A percentile compares a stretch with the other conserved stretches of the same genome.
phyloP scores from a whole-genome alignment of 1,140 invertebrate species.

The Riptortus pedestris region DNA sequence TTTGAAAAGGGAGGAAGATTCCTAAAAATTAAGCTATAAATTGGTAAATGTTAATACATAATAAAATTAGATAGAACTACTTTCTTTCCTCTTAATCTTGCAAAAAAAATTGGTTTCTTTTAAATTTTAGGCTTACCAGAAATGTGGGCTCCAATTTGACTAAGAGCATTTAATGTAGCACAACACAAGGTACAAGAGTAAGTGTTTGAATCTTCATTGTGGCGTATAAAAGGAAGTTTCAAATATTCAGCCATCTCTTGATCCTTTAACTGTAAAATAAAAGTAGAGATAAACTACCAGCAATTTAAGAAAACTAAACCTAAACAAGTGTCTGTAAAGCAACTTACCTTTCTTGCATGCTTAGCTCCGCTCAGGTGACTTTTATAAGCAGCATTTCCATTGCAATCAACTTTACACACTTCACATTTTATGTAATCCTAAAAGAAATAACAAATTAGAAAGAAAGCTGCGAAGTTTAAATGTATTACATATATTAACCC shows the following conservation, averaged over 20 bases:
- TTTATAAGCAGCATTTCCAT: conserved; percentile 41
- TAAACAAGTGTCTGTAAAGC: too few relatives aligned
- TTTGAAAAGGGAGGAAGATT: too few relatives aligned
- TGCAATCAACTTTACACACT: conserved; percentile 42
- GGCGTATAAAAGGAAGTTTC: conserved; percentile 13
- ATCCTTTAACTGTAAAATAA: conserved; percentile 18
- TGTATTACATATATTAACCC: too few relatives aligned
- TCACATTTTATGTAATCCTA: conserved; percentile 36
- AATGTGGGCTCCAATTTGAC: conserved; percentile 22
- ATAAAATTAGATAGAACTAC: too few relatives aligned
- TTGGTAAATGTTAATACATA: too few relatives aligned
- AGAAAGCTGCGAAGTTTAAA: too few relatives aligned
- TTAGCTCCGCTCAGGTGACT: conserved; percentile 43
- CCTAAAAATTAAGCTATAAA: too few relatives aligned
- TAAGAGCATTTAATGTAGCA: conserved; percentile 22
- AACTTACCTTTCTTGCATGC: conserved; percentile 43
- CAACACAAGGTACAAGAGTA: conserved; percentile 19
- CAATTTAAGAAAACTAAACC: not conserved
- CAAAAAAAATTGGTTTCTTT: too few relatives aligned
- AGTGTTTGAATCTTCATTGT: conserved; percentile 18
- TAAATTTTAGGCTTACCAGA: conserved; percentile 20
- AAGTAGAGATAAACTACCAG: not conserved
- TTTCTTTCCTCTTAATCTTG: too few relatives aligned
- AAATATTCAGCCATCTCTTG: conserved; percentile 12
- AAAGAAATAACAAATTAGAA: conserved; percentile 7